phyloP scores from a whole-genome alignment of 2,113 vertebrate species.

The Campylomormyrus tamandua region DNA sequence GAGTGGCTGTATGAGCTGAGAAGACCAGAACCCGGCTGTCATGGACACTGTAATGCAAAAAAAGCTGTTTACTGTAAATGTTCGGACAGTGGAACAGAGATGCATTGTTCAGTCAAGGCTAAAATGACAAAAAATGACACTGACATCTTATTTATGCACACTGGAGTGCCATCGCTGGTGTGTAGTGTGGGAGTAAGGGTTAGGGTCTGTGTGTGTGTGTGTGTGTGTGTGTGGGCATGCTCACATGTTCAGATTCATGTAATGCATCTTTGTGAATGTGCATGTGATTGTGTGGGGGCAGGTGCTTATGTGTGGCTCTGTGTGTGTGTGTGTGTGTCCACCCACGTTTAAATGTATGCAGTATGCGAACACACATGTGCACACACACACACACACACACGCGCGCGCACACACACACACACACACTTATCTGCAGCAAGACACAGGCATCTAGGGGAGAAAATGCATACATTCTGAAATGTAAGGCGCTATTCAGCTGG shows the following conservation, averaged over 20 bases:
- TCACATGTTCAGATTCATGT: neutral
- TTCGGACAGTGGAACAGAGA: neutral
- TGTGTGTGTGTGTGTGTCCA: neutral
- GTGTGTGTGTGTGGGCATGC: neutral
- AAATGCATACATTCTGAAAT: neutral
- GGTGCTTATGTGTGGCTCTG: neutral
- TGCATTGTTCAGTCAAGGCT: neutral
- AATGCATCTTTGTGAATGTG: neutral
- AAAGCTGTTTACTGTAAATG: slow-evolving; percentile 10
- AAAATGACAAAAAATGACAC: neutral
- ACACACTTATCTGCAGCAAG: neutral
- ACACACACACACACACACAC: neutral
- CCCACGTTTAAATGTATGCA: neutral
- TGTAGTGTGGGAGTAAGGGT: neutral
- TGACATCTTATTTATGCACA: neutral
- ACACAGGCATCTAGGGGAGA: neutral
- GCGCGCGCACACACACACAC: neutral
- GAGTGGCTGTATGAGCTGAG: neutral
- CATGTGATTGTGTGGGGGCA: neutral
- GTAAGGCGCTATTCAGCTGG: neutral
- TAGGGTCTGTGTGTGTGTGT: slow-evolving; percentile 12
- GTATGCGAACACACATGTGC: neutral
- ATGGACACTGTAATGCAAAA: neutral
- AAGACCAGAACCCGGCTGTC: neutral
- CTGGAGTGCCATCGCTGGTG: neutral